Evolutionary conservation across 1,140 invertebrate genomes (phyloP), one percentile per base, ranked within the genome.

Genomic region (Camponotus pennsylvanicus): DNA sequence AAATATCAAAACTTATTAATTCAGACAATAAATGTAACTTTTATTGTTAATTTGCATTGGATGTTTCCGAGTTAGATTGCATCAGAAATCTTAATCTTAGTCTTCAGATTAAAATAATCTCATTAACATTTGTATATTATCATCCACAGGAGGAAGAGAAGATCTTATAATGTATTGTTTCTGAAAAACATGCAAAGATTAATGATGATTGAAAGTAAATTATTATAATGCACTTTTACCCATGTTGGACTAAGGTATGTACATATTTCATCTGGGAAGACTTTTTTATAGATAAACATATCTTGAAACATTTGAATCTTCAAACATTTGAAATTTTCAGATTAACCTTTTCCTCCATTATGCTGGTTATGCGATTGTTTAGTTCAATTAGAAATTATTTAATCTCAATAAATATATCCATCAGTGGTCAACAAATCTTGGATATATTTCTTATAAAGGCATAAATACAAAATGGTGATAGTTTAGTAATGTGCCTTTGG

Each of bases 291-390:
- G 40, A 8, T 4, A 13, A 52, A 49, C 13, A 15, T 18, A 80
- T 6, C 6, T 15, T 76, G 13, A 75, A 59, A 7, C 1, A 21
- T 1, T n/a, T 15, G 40, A 77, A 80, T 6, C 6, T 15, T 76
- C 7, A 75, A 59, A 7, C 1, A 21, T 1, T n/a, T 15, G 40
- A 77, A 63, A 49, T 45, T 87, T 79, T 61, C 45, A 89, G 85
- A 84, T 89, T n/a, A 76, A 69, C 37, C 37, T 85, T 80, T 76
- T 90, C 63, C 45, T 85, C 57, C 82, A 79, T 73, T 87, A 90
- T 87, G 88, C 55, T 90, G 86, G 64, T 52, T 88, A 66, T 66
- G 59, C 42, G 40, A 76, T 67, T 77, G 2, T 85, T 87, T 32
- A 71, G 40, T 85, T 55, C n/a, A 75, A 73, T 75, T 83, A 67